Evolutionary conservation across 2,888 invertebrate species (phyloP).

Genomic region (Perizoma affinitatum): DNA sequence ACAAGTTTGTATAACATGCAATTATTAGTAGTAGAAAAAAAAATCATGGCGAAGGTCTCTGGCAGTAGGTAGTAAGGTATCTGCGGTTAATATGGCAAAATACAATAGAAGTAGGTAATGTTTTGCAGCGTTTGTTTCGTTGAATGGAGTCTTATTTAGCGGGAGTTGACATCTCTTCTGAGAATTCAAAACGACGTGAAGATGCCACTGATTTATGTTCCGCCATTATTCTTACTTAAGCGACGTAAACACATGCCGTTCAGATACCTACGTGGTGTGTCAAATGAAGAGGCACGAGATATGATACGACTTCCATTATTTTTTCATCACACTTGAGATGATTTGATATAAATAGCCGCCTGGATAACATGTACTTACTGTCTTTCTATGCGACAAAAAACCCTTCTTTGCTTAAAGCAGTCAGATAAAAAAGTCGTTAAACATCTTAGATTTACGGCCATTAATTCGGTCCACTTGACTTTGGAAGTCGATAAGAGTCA

Average conservation of each 20-base stretch:
- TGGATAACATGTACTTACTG: too few species aligned
- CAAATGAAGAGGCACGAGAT: constrained; percentile 39
- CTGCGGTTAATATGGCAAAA: constrained; percentile 43
- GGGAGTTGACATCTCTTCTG: constrained; percentile 63
- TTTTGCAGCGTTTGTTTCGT: constrained; percentile 46
- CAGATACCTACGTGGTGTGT: constrained; percentile 44
- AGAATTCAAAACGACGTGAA: constrained; percentile 72
- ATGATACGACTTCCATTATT: constrained; percentile 33
- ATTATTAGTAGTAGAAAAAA: too few species aligned
- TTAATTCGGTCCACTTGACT: too few species aligned
- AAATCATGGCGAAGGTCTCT: neutral
- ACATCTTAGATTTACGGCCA: too few species aligned
- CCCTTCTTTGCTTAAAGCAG: too few species aligned
- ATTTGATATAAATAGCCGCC: constrained; percentile 20
- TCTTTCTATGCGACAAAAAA: too few species aligned
- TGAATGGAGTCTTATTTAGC: constrained; percentile 56
- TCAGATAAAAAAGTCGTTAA: too few species aligned
- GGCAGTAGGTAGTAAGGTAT: neutral
- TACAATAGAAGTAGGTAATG: constrained; percentile 44
- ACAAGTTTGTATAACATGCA: too few species aligned
- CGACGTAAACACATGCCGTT: constrained; percentile 73
- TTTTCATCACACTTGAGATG: constrained; percentile 27
- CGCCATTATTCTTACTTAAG: constrained; percentile 74
- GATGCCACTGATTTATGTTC: constrained; percentile 73
- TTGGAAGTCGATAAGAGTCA: too few species aligned